Conservation (phyloP, 64 coral and sea anemone genomes). For the Montipora foliosa region DNA sequence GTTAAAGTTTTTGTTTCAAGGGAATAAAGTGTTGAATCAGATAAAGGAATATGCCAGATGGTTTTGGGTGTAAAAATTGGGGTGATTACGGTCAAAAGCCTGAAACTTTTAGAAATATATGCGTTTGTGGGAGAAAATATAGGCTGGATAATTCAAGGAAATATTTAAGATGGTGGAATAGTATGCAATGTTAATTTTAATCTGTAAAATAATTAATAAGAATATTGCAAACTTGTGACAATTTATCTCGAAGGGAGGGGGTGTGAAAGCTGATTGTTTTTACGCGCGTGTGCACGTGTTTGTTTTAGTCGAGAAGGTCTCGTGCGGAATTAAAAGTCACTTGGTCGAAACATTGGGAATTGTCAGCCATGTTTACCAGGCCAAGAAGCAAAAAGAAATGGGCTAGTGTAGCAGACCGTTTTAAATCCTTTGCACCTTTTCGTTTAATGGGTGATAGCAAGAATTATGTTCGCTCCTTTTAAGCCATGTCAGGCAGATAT, state of each 20-base stretch:
- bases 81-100: constrained; percentile 3
- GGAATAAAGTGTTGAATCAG: not conserved
- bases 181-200: constrained; percentile 10
- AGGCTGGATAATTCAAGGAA: constrained; percentile 4
- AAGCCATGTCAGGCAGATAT: no score
- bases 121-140: constrained; percentile 5
- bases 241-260: constrained; percentile 2
- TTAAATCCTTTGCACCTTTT: no score
- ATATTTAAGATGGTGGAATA: constrained; percentile 3
- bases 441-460: no score
- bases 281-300: not conserved
- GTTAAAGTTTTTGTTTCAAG: no score
- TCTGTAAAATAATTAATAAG: not conserved
- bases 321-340: not conserved
- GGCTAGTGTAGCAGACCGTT: no score
- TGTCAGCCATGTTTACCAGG: no score
- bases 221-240: constrained; percentile 14
- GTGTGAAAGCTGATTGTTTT: constrained; percentile 7
- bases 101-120: constrained; percentile 6
- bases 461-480: no score
- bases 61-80: constrained; percentile 13
- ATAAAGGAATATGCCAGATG: not conserved
- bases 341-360: no score
- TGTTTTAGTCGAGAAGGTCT: no score
- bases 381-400: no score